These are phyloP conservation scores for Rhynchophorus ferrugineus DNA, from an alignment of 1,140 invertebrate genomes.

Conservation along the genomic window DNA sequence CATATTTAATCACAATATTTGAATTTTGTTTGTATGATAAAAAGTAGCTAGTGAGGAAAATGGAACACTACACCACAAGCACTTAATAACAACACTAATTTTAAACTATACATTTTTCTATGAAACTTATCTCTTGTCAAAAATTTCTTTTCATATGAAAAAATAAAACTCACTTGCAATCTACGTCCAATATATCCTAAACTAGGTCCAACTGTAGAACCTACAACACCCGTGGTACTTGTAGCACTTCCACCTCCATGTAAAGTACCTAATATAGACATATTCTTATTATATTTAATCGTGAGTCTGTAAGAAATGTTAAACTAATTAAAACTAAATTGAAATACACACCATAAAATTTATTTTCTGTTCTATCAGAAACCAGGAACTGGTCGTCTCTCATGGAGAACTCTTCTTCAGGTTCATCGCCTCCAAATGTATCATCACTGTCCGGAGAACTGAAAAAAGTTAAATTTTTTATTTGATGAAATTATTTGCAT, in stretches of 20 bases:
- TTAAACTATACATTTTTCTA: too few relatives aligned
- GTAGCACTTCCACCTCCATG: conserved; percentile 45
- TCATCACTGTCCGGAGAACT: conserved; percentile 81
- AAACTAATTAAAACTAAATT: conserved; percentile 1
- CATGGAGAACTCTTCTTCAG: conserved; percentile 64
- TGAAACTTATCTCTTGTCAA: background rate
- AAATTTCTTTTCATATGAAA: background rate
- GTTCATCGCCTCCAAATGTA: conserved; percentile 68
- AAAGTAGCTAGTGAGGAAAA: too few relatives aligned
- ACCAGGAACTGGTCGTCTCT: conserved; percentile 79
- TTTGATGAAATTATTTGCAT: too few relatives aligned
- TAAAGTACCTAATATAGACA: conserved; percentile 32
- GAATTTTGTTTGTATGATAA: too few relatives aligned
- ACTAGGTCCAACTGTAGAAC: conserved; percentile 45
- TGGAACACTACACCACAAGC: too few relatives aligned
- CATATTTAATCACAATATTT: too few relatives aligned
- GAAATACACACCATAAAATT: conserved; percentile 64
- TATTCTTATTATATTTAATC: background rate
- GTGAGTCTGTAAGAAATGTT: background rate
- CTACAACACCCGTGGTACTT: conserved; percentile 41
- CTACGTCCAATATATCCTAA: conserved; percentile 51
- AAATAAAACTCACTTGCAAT: conserved; percentile 42
- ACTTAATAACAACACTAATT: background rate
- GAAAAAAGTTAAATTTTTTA: conserved; percentile 14
- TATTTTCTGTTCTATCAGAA: conserved; percentile 74